Evolutionary conservation across 1,140 invertebrate genomes (phyloP).

Genomic region (Heliconius eleuchia): DNA sequence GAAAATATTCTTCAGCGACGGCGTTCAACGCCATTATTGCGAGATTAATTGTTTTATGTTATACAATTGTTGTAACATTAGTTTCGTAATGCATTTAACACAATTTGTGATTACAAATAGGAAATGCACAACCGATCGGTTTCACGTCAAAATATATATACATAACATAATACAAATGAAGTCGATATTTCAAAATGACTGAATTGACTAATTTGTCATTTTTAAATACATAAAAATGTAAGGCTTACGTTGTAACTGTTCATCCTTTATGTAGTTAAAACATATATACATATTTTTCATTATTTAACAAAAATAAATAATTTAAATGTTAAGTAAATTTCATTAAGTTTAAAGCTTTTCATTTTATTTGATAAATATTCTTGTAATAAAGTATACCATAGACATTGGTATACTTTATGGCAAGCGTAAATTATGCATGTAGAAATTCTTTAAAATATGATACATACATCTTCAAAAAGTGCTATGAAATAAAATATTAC

Average conservation of each 20-base stretch:
- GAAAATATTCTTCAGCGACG: slow-evolving; percentile 86
- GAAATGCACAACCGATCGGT: slow-evolving; percentile 33
- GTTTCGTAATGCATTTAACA: slow-evolving; percentile 34
- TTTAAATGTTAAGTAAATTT: not conserved
- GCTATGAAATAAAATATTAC: not conserved
- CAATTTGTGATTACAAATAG: slow-evolving; percentile 36
- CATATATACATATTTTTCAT: not conserved
- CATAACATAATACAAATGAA: not conserved
- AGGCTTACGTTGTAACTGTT: slow-evolving; percentile 9
- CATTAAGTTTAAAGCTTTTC: not conserved
- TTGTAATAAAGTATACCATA: not conserved
- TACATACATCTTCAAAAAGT: not conserved
- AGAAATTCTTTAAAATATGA: not conserved
- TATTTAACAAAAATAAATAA: not conserved
- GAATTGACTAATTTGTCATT: not conserved
- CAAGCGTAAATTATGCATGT: not conserved
- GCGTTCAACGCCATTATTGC: slow-evolving; percentile 70
- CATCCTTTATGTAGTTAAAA: not conserved
- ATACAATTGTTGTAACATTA: slow-evolving; percentile 31
- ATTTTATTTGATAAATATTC: not conserved
- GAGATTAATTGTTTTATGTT: slow-evolving; percentile 14
- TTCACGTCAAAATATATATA: slow-evolving; percentile 25
- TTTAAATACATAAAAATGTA: not conserved
- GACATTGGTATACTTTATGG: not conserved
- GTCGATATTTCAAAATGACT: slow-evolving; percentile 13